Base-by-base conservation (phyloP, 2,113 vertebrate genomes). In the Peromyscus maniculatus region DNA sequence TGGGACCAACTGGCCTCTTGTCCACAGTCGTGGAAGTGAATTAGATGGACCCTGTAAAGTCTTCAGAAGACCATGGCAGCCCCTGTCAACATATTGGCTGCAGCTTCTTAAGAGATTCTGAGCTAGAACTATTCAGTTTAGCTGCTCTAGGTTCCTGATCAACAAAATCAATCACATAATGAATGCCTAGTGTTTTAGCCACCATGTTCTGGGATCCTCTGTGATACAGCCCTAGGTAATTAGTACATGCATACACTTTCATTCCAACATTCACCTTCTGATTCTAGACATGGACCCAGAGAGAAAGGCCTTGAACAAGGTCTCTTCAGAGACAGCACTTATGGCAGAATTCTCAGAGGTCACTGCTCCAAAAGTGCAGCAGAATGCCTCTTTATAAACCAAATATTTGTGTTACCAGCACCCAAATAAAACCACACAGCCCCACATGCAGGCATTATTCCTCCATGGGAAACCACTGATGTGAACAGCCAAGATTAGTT, bases 221-320 rank as follows among this genome's bases (percentile, higher is more conserved):
- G 39, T 86, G 87, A 91, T 24, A 75, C 5, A 64, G 62, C 75
- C 74, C 13, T 62, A 88, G 86, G 72, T 74, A 71, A 84, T 80
- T 33, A 21, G 69, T 43, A 46, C 11, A 52, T 6, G 19, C 16
- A 13, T 39, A 78, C 24, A 64, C 21, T 62, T 39, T 49, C 64
- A 57, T 95, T 79, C 77, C 67, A 62, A 87, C 22, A 95, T 64
- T 92, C 9, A 84, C 46, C 57, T 88, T 71, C 91, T 83, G 62
- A n/a, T 69, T 91, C 43, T n/a, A 69, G 57, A 80, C 17, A 17
- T 9, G 49, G 67, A 69, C 39, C 59, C 36, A 80, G 66, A 83
- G 80, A 72, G 36, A 91, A 89, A 64, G 66, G 84, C 64, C 71
- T 36, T 91, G 66, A 15, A 26, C 36, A 83, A 87, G 49, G 7